Evolutionary conservation across 2,888 invertebrate genomes (phyloP), one percentile per base, ranked within the genome.

Genomic region (Drosophila subsilvestris): DNA sequence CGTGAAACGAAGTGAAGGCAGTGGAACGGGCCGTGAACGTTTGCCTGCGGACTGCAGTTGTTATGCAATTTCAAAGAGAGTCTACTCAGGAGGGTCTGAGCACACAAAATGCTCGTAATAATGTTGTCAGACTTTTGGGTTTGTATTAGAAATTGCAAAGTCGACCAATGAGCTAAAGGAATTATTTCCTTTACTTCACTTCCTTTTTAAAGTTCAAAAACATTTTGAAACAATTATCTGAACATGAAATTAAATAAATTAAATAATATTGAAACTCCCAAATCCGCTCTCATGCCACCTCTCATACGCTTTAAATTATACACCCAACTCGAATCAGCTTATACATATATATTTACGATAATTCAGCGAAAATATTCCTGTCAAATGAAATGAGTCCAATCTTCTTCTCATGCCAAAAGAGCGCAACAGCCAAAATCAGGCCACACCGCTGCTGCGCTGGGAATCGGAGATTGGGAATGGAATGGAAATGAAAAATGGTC

Each of bases 381-480:
- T 75, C 75, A 65, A 73, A 47, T 57, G 37, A 77, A 85, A 73
- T 74, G 54, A 70, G 61, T 6, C 53, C 80, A 85, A 89, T 85
- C 86, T 85, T 69, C 77, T 18, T 54, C 74, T 85, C 86, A 89
- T 89, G 75, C 72, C 50, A 61, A 71, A 53, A 63, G 65, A n/a
- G 49, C 55, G 12, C 18, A 43, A 49, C 57, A 57, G 54, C 66
- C 55, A 62, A 65, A 68, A 67, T 54, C 59, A 50, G 61, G 60
- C 49, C 47, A 50, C n/a, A n/a, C n/a, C n/a, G n/a, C 17, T 22
- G 42, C 29, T n/a, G 14, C 22, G 55, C 43, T 68, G 18, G 17
- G 42, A 43, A 53, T 59, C 37, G 43, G 3, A 43, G 50, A 58
- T 59, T 43, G 47, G 9, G 48, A 44, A 68, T 56, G 48, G 18